Conservation (phyloP, 2,888 invertebrate species). For the Mythimna pallens region DNA sequence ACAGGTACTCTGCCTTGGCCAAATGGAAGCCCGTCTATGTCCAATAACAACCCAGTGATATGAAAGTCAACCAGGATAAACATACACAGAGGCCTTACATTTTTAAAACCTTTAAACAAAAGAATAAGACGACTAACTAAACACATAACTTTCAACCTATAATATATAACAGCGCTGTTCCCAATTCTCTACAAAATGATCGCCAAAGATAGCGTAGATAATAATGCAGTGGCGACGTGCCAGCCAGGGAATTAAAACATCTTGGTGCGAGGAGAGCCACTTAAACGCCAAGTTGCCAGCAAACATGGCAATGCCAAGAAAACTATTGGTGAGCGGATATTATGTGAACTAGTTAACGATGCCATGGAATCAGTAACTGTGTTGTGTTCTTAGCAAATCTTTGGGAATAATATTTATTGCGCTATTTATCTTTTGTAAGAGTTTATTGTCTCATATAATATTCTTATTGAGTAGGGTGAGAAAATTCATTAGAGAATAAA, state of each 20-base stretch:
- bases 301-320: constrained; percentile 44
- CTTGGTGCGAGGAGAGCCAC: constrained; percentile 26
- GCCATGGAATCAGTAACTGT: constrained; percentile 1
- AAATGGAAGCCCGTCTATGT: neutral
- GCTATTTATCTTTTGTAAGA: constrained; percentile 16
- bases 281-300: constrained; percentile 32
- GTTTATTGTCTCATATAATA: neutral
- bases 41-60: neutral
- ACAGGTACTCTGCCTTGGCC: neutral
- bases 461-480: neutral
- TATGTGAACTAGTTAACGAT: constrained; percentile 31
- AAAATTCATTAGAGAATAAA: neutral
- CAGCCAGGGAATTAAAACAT: constrained; percentile 58
- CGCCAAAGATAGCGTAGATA: constrained; percentile 40
- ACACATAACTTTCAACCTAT: constrained; percentile 7
- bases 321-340: constrained; percentile 33
- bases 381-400: constrained; percentile 6
- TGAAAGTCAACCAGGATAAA: too few species aligned
- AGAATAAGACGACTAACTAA: neutral
- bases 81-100: neutral
- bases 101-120: neutral
- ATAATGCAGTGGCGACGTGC: constrained; percentile 49
- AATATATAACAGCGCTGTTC: constrained; percentile 13
- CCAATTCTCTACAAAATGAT: constrained; percentile 22
- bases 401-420: constrained; percentile 8